These are phyloP conservation scores for Recurvirostra avosetta DNA, from an alignment of 2,113 vertebrate genomes.

Conservation along the genomic window DNA sequence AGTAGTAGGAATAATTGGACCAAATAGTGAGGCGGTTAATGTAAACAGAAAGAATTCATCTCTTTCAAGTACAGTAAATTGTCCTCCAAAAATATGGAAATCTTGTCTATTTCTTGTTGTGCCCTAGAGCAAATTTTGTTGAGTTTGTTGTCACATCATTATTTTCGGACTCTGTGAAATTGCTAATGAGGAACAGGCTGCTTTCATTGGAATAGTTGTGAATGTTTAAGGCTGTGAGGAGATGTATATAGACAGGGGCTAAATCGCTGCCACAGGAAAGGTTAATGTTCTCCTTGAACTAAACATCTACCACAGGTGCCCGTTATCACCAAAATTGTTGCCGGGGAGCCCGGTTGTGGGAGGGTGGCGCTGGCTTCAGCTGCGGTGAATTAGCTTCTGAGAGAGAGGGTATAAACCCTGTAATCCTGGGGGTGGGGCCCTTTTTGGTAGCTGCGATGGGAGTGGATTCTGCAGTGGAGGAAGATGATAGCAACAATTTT, in stretches of 20 bases:
- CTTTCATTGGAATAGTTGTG: neutral
- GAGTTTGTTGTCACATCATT: constrained; percentile 75
- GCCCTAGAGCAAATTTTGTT: constrained; percentile 77
- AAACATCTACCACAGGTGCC: neutral
- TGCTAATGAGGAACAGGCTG: constrained; percentile 61
- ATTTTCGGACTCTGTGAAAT: constrained; percentile 67
- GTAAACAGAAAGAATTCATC: constrained; percentile 78
- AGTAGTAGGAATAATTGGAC: constrained; percentile 80
- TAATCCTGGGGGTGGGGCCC: fast-evolving
- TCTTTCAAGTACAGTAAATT: constrained; percentile 75
- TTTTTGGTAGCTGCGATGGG: neutral
- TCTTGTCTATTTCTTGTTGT: constrained; percentile 77
- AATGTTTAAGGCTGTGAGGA: neutral
- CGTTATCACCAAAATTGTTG: neutral
- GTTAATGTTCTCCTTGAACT: neutral
- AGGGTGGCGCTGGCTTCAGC: neutral
- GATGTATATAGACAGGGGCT: neutral
- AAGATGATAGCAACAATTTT: neutral
- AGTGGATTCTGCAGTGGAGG: neutral
- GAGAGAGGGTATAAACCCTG: neutral
- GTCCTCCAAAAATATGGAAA: constrained; percentile 70
- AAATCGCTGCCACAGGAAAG: neutral
- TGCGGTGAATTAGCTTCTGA: neutral
- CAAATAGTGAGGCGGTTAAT: constrained; percentile 79
- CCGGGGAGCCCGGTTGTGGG: neutral